Evolutionary conservation across 2,113 vertebrate species (phyloP).

Genomic region (Neomonachus schauinslandi): DNA sequence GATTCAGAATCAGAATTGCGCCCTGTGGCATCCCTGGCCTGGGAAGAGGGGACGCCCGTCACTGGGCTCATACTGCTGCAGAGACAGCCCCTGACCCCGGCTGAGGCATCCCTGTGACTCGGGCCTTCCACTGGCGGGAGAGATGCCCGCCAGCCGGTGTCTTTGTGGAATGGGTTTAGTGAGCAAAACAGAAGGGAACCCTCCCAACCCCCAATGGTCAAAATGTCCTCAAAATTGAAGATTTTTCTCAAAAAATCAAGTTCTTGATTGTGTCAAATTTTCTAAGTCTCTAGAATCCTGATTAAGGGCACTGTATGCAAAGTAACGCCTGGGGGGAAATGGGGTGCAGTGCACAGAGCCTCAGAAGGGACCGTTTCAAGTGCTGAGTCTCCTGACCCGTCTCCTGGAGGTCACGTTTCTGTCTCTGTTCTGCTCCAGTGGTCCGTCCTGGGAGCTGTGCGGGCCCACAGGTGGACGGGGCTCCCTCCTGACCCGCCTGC

Average conservation of each 20-base stretch:
- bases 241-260: not conserved
- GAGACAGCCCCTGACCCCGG: no score
- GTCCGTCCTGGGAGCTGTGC: no score
- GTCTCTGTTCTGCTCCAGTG: no score
- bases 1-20: not conserved
- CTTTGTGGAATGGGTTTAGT: not conserved
- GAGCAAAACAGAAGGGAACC: not conserved
- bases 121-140: not conserved
- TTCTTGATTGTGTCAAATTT: not conserved
- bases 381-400: not conserved
- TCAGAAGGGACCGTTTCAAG: no score
- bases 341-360: rapidly evolving
- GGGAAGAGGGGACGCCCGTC: not conserved
- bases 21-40: not conserved
- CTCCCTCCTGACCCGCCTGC: not conserved
- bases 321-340: not conserved
- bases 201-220: not conserved
- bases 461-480: no score
- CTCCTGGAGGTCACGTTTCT: rapidly evolving
- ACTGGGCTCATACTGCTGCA: not conserved
- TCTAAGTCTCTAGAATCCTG: not conserved
- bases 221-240: not conserved
- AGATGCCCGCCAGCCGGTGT: no score
- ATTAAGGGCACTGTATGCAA: not conserved
- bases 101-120: not conserved